Base-by-base conservation (phyloP, 2,888 invertebrate genomes). In the Cephus pulcher region DNA sequence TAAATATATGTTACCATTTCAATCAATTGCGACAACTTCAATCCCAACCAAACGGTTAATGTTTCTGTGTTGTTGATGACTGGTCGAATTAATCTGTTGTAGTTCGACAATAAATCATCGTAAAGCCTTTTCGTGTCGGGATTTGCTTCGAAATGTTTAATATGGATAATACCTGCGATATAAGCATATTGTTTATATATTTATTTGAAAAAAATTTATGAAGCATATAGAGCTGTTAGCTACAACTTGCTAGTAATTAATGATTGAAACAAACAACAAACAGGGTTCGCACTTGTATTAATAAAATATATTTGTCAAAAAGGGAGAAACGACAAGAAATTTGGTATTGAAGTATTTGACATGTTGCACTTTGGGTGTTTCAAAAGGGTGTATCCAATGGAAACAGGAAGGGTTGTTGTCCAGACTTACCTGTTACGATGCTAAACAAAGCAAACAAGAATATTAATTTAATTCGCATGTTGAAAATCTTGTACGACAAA, bases 61-160 rank as follows among this genome's bases (percentile, higher is more conserved):
- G 97, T 98, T 90, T 98, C 98, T 1, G 96, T 96, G 88, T 98
- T 97, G 91, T 98, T 98, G 40, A 95, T 95, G 74, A 98, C 98
- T 0, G 99, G 99, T 78, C 99, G 93, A 81, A 98, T 98, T 76
- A 99, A 94, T 73, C 98, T 95, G 92, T 99, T 99, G 92, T 99
- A 99, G 92, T 98, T 98, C 88, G 97, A 97, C 75, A 99, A 94
- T 76, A 99, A 94, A 91, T 99, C 98, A 91, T 99, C 98, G 90
- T 98, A 99, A 0, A 99, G 94, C 34, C 99, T 94, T 90, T 98
- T 98, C 0, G 98, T 97, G 88, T 98, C 97, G 23, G 98, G 98
- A 92, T 98, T 98, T 0, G 97, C 97, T 92, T 97, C 97, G 81
- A 93, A 91, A 76, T 83, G 88, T 82, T 88, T 90, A 78, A 84